Base-by-base conservation (phyloP, 2,113 vertebrate genomes). In the Eleginops maclovinus region DNA sequence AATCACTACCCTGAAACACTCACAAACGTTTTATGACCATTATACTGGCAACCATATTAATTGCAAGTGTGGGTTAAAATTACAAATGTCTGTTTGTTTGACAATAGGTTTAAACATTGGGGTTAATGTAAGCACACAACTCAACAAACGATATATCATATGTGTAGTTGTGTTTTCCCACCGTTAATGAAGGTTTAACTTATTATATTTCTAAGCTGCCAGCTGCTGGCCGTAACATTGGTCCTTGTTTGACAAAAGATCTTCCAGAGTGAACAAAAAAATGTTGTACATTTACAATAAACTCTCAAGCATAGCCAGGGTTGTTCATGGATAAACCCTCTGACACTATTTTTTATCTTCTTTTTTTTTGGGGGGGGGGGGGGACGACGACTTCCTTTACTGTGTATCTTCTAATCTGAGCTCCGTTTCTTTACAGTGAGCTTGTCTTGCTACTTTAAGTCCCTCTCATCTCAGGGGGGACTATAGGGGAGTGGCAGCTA, bases 381-480 rank as follows among this genome's bases (percentile, higher is more conserved):
- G n/a, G 5, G 16, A 9, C 50, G 4, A 31, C n/a, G 46, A 24
- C 49, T 58, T 43, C 49, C 17, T 43, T 31, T 28, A 59, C 59
- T 46, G 31, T 49, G 8, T 58, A 12, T 22, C 19, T 44, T 11
- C 4, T 28, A 53, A 17, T 71, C 19, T 40, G 49, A 49, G 19
- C 40, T 21, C 55, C 43, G 40, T 9, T 40, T 26, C 3, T 3
- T 24, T 54, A 41, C 31, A 40, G 31, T 36, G 31, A 51, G 58
- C 49, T 21, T 87, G 86, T 83, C 76, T 86, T 73, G 64, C 41
- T 68, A 81, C 60, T 75, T 83, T 54, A 59, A 50, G 47, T 61
- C 62, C 49, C 58, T 36, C 26, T 60, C 49, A 79, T 85, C 75
- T 87, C 77, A 56, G 79, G 77, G 83, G 76, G 67, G 72, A 87